These are phyloP conservation scores for Campoletis raptor DNA, from an alignment of 2,888 invertebrate species.

Conservation along the genomic window DNA sequence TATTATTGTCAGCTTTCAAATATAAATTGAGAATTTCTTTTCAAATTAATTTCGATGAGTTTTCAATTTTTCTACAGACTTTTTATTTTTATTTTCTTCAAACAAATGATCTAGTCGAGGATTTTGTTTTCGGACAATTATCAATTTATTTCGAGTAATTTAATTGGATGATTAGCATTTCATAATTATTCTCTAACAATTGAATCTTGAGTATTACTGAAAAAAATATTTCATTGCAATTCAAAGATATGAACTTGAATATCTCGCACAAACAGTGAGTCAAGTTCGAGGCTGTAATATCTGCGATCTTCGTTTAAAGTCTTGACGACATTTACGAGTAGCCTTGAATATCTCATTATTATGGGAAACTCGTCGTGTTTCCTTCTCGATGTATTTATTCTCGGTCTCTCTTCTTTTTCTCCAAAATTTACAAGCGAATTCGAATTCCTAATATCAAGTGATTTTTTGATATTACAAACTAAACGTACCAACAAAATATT, in stretches of 20 bases:
- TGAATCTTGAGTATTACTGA: neutral
- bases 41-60: neutral
- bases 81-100: neutral
- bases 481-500: neutral
- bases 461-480: neutral
- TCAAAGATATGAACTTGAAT: neutral
- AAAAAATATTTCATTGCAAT: neutral
- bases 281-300: constrained; percentile 22
- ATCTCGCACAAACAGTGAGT: neutral
- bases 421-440: neutral
- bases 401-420: neutral
- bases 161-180: neutral
- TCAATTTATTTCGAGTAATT: neutral
- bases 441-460: neutral
- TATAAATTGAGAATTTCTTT: neutral
- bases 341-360: constrained; percentile 5
- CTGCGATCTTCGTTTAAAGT: neutral
- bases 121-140: neutral
- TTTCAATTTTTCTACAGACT: neutral
- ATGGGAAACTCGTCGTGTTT: neutral
- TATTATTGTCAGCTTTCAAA: neutral
- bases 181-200: neutral
- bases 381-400: neutral
- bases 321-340: neutral
- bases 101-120: neutral